phyloP scores from a whole-genome alignment of 2,113 vertebrate species.

The Podiceps cristatus region DNA sequence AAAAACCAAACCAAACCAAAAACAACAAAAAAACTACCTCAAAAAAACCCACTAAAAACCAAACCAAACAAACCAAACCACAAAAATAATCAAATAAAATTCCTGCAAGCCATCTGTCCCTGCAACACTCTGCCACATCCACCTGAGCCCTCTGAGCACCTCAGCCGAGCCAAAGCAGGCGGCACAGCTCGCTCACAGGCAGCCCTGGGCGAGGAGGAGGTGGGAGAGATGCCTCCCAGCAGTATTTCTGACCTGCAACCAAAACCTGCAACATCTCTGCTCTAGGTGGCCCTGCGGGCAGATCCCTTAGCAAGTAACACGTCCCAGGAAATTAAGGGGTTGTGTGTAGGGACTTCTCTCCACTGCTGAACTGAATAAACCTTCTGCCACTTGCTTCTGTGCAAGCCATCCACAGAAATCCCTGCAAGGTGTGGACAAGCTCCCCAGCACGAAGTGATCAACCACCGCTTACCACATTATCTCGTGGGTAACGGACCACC shows the following conservation, averaged over 20 bases:
- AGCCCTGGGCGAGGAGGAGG: not conserved
- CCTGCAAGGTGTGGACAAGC: not conserved
- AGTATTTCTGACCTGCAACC: not conserved
- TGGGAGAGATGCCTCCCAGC: not conserved
- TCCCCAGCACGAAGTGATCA: not conserved
- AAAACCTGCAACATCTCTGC: not conserved
- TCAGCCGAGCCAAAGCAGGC: not conserved
- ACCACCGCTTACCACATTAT: not conserved
- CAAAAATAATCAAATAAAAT: not conserved
- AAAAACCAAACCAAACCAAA: not conserved
- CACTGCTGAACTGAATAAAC: not conserved
- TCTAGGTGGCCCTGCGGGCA: not conserved
- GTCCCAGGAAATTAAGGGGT: not conserved
- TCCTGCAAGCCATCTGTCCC: not conserved
- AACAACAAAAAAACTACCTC: not conserved
- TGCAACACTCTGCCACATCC: not conserved
- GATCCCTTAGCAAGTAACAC: not conserved
- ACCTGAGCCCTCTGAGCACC: not conserved
- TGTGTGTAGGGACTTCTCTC: not conserved
- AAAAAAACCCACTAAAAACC: no score
- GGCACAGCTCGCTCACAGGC: not conserved
- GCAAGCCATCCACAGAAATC: not conserved
- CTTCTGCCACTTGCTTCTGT: not conserved
- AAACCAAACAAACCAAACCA: not conserved
- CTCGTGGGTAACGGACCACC: rapidly evolving